Evolutionary conservation across 2,113 vertebrate species (phyloP), one percentile per base, ranked within the genome.

Genomic region (Bubo scandiacus): DNA sequence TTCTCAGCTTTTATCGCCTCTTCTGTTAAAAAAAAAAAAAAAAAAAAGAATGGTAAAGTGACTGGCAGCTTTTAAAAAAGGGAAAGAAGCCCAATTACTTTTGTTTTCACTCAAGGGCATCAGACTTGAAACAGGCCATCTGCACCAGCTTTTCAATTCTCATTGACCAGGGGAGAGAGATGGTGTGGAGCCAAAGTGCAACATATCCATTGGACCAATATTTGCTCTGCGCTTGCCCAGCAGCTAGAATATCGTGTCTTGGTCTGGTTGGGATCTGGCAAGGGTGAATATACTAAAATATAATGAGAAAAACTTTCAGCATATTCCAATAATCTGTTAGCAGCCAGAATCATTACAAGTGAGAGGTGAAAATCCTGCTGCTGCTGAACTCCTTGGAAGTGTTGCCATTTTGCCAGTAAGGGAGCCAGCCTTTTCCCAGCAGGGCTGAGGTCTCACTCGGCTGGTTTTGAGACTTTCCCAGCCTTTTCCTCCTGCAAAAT

Each of bases 361-460:
- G 2, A 36, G 65, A 54, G 12, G 8, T 22, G 23, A 86, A 62
- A 40, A 25, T 34, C 26, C 38, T 12, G 8, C 13, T 2, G 2
- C 26, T 79, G 52, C 45, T 36, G 42, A 71, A 34, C 14, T 20
- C 18, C 61, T 36, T 21, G 43, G 22, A 51, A 67, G 65, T 1
- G 0, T 9, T 43, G 66, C 21, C 11, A 0, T 55, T 61, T n/a
- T 67, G 10, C 26, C 61, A 34, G 34, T 18, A 21, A 54, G 38
- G 26, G 25, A 88, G 30, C 1, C 74, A 59, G 36, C 20, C 26
- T 78, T 40, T 19, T 38, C 49, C 30, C 63, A 59, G 73, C 22
- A 71, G 57, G 65, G 27, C 55, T 71, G 42, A 47, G 40, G 34
- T 16, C 27, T 63, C 66, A 16, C 43, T 45, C 2, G 0, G 14